phyloP scores from a whole-genome alignment of 2,888 invertebrate species.

The Epistrophe grossulariae region DNA sequence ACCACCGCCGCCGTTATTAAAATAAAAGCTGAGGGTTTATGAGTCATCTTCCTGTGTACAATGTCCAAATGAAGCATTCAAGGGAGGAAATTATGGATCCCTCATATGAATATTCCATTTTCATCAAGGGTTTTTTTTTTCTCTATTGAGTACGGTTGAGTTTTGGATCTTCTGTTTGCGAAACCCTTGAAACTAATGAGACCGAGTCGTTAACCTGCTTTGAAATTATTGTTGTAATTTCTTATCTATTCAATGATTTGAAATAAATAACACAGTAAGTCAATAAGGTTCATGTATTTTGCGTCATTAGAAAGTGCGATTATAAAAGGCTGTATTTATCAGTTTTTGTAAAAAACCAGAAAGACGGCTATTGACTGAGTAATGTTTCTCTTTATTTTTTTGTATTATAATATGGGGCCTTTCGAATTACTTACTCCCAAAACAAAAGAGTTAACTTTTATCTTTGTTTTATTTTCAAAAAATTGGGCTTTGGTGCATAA shows the following conservation, averaged over 20 bases:
- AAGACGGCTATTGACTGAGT: too few species aligned
- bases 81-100: conserved; percentile 31
- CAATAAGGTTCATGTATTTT: background rate
- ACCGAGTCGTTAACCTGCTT: conserved; percentile 24
- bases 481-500: too few species aligned
- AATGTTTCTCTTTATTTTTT: too few species aligned
- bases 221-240: conserved; percentile 2
- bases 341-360: too few species aligned
- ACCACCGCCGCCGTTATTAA: conserved; percentile 9
- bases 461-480: too few species aligned
- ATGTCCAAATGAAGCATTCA: conserved; percentile 51
- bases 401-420: too few species aligned
- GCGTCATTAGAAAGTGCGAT: too few species aligned
- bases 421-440: too few species aligned
- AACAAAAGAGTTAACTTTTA: too few species aligned
- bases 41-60: conserved; percentile 7
- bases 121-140: conserved; percentile 28
- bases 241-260: conserved; percentile 5
- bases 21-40: conserved; percentile 36
- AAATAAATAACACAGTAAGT: background rate
- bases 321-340: too few species aligned
- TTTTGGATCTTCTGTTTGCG: conserved; percentile 30
- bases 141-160: conserved; percentile 7
- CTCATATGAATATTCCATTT: conserved; percentile 44
- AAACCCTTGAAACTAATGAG: conserved; percentile 56